Evolutionary conservation across 2,888 invertebrate genomes (phyloP), one percentile per base, ranked within the genome.

Genomic region (Drosophila phalerata): DNA sequence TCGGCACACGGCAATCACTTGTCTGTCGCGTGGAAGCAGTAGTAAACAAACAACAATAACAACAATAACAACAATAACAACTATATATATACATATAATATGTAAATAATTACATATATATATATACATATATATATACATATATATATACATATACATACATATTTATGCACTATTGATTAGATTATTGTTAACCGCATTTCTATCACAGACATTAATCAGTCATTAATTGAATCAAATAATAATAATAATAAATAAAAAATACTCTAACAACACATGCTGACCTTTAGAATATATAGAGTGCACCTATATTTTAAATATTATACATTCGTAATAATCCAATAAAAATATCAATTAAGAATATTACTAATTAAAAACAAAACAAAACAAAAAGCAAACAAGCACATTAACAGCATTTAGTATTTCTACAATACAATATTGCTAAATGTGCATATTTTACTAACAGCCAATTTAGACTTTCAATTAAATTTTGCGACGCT

Each of bases 1-100:
- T 73, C 79, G 76, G 76, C 79, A 76, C 76, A 76, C 79, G 76
- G 76, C 69, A 85, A 85, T 88, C 84, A 88, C 84, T 84, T 83
- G 55, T 34, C 37, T 48, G 77, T 48, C 83, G 86, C 84, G 88
- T 80, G 83, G 67, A 65, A 34, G 15, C 63, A 52, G 43, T 43
- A 74, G 76, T 76, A 77, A 79, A 79, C 77, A 76, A 53, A 58
- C 67, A 77, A 71, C 65, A 71, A 63, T 45, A 37, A 49, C n/a
- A 49, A 42, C 17, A 51, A 45, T 25, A n/a, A 15, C 32, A n/a
- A 30, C 10, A 32, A 8, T n/a, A n/a, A n/a, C n/a, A n/a, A n/a
- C 38, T 11, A 19, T 45, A 51, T 15, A 47, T 42, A 25, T n/a
- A 30, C 13, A 47, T 40, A 47, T 40, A 40, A 48, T 30, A 47